Conservation (phyloP, 2,797 vertebrate species). For the Tinamus major region DNA sequence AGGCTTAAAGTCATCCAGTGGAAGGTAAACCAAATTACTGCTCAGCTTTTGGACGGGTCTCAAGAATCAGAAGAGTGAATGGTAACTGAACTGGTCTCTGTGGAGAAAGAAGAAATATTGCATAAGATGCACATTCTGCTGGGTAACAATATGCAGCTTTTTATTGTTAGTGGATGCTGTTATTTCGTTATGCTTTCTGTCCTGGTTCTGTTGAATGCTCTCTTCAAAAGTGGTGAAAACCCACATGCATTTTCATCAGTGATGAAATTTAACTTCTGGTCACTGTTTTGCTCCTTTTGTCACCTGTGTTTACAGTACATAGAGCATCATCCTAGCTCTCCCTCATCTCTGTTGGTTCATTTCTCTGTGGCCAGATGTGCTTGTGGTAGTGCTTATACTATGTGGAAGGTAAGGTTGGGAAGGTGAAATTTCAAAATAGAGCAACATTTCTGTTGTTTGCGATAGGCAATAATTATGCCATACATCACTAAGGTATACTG, state of each 20-base stretch:
- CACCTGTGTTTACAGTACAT: not conserved
- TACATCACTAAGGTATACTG: not conserved
- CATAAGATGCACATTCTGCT: not conserved
- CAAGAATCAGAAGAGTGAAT: not conserved
- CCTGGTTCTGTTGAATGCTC: not conserved
- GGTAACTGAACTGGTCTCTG: not conserved
- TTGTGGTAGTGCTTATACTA: rapidly evolving
- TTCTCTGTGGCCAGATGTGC: not conserved
- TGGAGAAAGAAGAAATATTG: not conserved
- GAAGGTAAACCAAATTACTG: not conserved
- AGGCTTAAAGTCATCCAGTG: not conserved
- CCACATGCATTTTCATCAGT: not conserved
- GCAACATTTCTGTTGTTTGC: not conserved
- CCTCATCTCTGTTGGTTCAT: not conserved
- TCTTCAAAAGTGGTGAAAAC: not conserved
- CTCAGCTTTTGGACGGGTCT: not conserved
- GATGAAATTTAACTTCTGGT: not conserved
- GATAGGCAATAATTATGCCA: not conserved
- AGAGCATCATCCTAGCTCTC: not conserved
- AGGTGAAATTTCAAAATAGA: not conserved
- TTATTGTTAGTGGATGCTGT: not conserved
- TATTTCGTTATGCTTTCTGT: not conserved
- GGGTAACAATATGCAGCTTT: not conserved
- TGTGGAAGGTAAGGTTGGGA: not conserved
- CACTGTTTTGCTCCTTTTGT: not conserved